Evolutionary conservation across 2,888 invertebrate genomes (phyloP).

Genomic region (Bellardia pandia): DNA sequence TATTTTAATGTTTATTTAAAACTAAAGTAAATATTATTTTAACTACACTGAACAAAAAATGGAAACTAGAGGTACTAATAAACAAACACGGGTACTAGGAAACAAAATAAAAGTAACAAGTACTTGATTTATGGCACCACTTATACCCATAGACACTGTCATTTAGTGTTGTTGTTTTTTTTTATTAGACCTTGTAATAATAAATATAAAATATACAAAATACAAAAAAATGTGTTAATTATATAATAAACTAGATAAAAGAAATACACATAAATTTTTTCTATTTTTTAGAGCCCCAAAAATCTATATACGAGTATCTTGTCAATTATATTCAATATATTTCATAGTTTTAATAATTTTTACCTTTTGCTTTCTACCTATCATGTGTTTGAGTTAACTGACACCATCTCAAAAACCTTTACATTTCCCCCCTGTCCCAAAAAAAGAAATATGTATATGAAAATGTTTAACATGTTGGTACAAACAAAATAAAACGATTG

Average conservation of each 20-base stretch:
- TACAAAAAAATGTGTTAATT: constrained; percentile 58
- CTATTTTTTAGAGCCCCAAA: background rate
- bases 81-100: constrained; percentile 24
- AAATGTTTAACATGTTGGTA: background rate
- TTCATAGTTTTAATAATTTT: constrained; percentile 25
- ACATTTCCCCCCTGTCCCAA: background rate
- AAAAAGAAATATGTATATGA: background rate
- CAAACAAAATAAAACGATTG: constrained; percentile 31
- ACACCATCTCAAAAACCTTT: constrained; percentile 50
- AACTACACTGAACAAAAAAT: constrained; percentile 10
- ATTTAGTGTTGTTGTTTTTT: background rate
- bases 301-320: background rate
- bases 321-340: constrained; percentile 31
- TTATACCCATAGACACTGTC: background rate
- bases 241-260: constrained; percentile 59
- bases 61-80: constrained; percentile 32
- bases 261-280: background rate
- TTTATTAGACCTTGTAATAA: constrained; percentile 49
- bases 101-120: constrained; percentile 51
- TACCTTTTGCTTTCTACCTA: constrained; percentile 1
- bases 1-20: constrained; percentile 32
- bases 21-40: constrained; percentile 26
- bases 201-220: constrained; percentile 37
- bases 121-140: constrained; percentile 57
- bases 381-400: constrained; percentile 26